Conservation (phyloP, 2,888 invertebrate genomes). For the Horisme vitalbata region DNA sequence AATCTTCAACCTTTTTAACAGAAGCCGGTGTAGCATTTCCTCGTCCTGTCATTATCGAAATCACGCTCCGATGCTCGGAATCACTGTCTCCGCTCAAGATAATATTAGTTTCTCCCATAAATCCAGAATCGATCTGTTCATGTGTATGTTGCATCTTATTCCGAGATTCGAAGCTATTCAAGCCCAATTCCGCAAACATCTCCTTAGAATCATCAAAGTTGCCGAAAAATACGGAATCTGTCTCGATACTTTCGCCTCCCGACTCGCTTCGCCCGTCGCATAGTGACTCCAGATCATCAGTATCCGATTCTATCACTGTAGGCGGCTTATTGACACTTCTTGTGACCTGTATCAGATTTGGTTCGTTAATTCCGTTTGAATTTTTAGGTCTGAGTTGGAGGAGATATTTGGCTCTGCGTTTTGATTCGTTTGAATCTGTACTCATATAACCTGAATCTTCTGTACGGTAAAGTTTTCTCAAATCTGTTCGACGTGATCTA, state of each 20-base stretch:
- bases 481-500: constrained; percentile 67
- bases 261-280: constrained; percentile 93
- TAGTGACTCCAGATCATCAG: constrained; percentile 89
- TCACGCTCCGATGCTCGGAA: constrained; percentile 76
- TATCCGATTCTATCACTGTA: constrained; percentile 78
- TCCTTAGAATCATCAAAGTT: constrained; percentile 82
- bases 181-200: constrained; percentile 64
- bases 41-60: constrained; percentile 71
- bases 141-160: constrained; percentile 46
- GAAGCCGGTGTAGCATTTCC: constrained; percentile 64
- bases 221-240: constrained; percentile 93
- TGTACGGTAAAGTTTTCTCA: constrained; percentile 68
- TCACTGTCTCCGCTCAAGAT: constrained; percentile 76
- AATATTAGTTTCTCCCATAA: constrained; percentile 74
- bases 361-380: constrained; percentile 42
- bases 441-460: constrained; percentile 94
- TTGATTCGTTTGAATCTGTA: constrained; percentile 89
- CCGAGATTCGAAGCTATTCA: constrained; percentile 54
- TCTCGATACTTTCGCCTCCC: constrained; percentile 93
- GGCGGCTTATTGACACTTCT: constrained; percentile 51
- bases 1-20: constrained; percentile 60
- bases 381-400: constrained; percentile 69
- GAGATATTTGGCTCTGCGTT: constrained; percentile 71
- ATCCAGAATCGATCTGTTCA: constrained; percentile 76
- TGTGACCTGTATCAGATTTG: constrained; percentile 41